These are phyloP conservation scores for Cheirogaleus major DNA, from an alignment of 2,797 vertebrate genomes.

Conservation along the genomic window DNA sequence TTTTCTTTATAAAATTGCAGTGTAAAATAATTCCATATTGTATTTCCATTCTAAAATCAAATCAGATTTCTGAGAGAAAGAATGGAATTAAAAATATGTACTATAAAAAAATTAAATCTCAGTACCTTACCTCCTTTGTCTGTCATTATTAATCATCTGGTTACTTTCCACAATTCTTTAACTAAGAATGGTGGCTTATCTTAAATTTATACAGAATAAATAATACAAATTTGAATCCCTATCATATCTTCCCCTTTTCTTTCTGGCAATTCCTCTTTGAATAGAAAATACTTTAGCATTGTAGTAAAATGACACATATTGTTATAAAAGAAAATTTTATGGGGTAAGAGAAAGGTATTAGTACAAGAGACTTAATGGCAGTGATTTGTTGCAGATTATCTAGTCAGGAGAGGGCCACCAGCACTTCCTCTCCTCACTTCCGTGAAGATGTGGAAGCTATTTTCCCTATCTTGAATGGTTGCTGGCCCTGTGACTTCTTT, in stretches of 20 bases:
- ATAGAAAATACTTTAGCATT: not conserved
- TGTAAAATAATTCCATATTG: not conserved
- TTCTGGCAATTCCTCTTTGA: not conserved
- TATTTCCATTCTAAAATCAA: not conserved
- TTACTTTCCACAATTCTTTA: not conserved
- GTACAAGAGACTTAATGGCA: not conserved
- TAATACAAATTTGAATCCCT: not conserved
- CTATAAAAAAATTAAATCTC: not conserved
- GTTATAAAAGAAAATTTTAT: not conserved
- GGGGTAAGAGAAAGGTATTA: not conserved
- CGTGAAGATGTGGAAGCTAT: not conserved
- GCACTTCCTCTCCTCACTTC: not conserved
- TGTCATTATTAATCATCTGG: not conserved
- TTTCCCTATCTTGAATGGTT: not conserved
- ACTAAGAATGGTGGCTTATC: not conserved
- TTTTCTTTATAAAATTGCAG: not conserved
- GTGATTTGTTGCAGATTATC: not conserved
- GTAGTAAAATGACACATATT: not conserved
- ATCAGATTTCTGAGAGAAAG: not conserved
- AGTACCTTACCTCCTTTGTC: not conserved
- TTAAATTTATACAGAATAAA: slow-evolving; percentile 15
- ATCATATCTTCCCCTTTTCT: not conserved
- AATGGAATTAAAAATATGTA: not conserved
- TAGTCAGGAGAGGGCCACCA: not conserved
- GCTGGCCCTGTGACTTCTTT: not conserved